phyloP scores from a whole-genome alignment of 37 sponge, comb jelly and placozoan species.

The Beroe ovata region DNA sequence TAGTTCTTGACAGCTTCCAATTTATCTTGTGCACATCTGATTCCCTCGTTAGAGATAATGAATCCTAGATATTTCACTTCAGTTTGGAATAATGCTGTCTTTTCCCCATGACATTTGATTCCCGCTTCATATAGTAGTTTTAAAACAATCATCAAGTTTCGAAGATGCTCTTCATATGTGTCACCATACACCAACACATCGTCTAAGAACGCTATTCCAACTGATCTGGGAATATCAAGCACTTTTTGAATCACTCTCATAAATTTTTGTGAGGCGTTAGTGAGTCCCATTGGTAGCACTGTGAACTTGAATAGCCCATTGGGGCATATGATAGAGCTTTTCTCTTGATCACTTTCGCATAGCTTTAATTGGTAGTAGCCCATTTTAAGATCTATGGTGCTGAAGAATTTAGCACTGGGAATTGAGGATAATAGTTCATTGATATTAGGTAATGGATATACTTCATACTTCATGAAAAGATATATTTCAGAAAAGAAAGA shows the following conservation, averaged over 20 bases:
- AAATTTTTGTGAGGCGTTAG: constrained; percentile 73
- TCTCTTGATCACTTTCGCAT: constrained; percentile 24
- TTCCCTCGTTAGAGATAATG: constrained; percentile 45
- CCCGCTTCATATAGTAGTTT: constrained; percentile 17
- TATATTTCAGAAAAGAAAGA: no score
- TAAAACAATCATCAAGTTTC: constrained; percentile 53
- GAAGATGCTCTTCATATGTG: constrained; percentile 69
- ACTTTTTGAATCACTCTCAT: constrained; percentile 62
- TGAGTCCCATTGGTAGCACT: constrained; percentile 75
- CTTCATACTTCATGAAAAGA: no score
- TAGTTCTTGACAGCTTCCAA: constrained; percentile 59
- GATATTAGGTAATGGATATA: constrained; percentile 72
- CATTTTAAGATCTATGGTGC: constrained; percentile 72
- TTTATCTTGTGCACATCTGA: constrained; percentile 62
- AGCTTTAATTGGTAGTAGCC: constrained; percentile 77
- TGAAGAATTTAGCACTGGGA: constrained; percentile 51
- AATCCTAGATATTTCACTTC: constrained; percentile 64
- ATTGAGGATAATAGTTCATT: constrained; percentile 71
- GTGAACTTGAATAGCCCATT: constrained; percentile 70
- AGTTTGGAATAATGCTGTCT: constrained; percentile 25
- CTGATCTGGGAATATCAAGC: not conserved
- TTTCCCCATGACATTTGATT: constrained; percentile 32
- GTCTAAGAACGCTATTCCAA: constrained; percentile 66
- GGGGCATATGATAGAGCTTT: constrained; percentile 71
- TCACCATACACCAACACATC: constrained; percentile 64